Evolutionary conservation across 2,888 invertebrate species (phyloP), one percentile per base, ranked within the genome.

Genomic region (Cordylochernes scorpioides): DNA sequence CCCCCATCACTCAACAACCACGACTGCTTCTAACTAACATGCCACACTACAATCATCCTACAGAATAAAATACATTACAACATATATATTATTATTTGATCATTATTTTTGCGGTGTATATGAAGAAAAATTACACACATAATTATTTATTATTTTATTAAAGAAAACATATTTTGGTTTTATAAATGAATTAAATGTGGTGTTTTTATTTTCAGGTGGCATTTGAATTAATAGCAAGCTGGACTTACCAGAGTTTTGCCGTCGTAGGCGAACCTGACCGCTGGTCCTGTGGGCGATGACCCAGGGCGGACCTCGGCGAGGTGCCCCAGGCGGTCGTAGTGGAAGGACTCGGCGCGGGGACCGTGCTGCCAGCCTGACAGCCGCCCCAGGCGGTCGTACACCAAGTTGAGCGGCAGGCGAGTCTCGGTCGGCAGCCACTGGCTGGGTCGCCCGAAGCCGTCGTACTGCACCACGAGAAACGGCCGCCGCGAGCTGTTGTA

Each of bases 321-420:
- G 42, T 84, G 64, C 5, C 86, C 86, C 31, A 75, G 73, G 46
- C 78, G 62, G 48, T 86, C 84, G 44, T 84, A 88, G 2, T 71
- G 71, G 44, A 84, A 82, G 1, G 70, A 72, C 58, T 86, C 84
- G 45, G 71, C 72, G 5, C 86, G 60, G 37, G 77, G 72, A 13
- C 84, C 86, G 73, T 86, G 84, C 44, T 70, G 72, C 84, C 86
- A 86, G 42, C 70, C 71, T 3, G 71, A 72, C 25, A 86, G 54
- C 43, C 82, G 63, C 38, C 84, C 82, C 48, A 78, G 80, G 39
- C 82, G 63, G 47, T 86, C 84, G 48, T 86, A 88, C 44, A 82
- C 82, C 15, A 86, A 58, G 46, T 84, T 80, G 2, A 88, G 77
- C 44, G 75, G 73, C 1, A 75, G 70, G 47, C 78, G 78, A 39